Base-by-base conservation (phyloP, 1,140 invertebrate species). In the Ridgeia piscesae region DNA sequence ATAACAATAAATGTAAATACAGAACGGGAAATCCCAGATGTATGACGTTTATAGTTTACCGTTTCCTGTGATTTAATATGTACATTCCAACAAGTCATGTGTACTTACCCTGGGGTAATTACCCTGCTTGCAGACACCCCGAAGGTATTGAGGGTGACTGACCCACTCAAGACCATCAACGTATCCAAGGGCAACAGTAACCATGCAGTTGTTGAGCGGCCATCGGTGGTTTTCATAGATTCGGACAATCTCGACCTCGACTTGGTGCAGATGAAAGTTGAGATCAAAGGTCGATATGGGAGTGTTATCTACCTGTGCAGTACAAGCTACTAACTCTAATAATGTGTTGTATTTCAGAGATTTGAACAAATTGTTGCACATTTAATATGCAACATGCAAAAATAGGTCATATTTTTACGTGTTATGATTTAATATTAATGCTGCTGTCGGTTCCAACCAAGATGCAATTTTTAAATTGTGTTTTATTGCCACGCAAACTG, bases 281-380 rank as follows among this genome's bases (percentile, higher is more conserved):
- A 93, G 34, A 94, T 94, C 50, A 91, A 93, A 94, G 94, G 94
- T 94, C 94, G 93, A 92, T 91, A 93, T 50, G 34, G 91, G 92
- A 92, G 89, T 33, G 8, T 27, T 27, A 77, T 17, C 27, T 77
- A 17, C 27, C 27, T 17, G 58, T 21, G 4, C 21, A 8, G 8
- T 50, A 8, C 48, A 50, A n/a, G n/a, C n/a, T 50, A 50, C 21
- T 77, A 21, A 77, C 42, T 77, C n/a, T n/a, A n/a, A n/a, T 77
- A 21, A 17, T 4, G 17, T 77, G 17, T 77, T 77, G 11, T 77
- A 2, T 77, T 77, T 77, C 58, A 77, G 58, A 77, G 58, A 77
- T 8, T 77, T 77, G 58, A 17, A 27, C 0, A 77, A 77, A 77
- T 77, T 14, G 6, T 77, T 77, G 17, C 58, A 21, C 2, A 31